Evolutionary conservation across 2,888 invertebrate genomes (phyloP).

Genomic region (Apoda limacodes): DNA sequence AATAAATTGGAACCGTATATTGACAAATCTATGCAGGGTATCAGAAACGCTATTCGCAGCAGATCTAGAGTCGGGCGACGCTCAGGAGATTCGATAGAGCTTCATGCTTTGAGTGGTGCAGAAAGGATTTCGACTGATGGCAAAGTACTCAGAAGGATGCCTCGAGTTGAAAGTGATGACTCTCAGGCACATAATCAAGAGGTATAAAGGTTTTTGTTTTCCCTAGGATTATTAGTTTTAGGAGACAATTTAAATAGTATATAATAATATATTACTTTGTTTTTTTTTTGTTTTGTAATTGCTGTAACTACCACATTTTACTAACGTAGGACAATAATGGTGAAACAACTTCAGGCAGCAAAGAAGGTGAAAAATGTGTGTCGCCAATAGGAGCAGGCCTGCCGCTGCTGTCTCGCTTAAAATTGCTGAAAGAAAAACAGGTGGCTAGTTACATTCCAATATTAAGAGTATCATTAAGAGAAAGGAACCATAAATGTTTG

Average conservation of each 20-base stretch:
- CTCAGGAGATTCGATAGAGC: slow-evolving; percentile 75
- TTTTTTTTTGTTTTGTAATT: slow-evolving; percentile 1
- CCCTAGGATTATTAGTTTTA: neutral
- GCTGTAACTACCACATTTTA: slow-evolving; percentile 1
- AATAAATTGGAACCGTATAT: no score
- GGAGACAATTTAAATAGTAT: no score
- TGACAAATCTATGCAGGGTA: slow-evolving; percentile 60
- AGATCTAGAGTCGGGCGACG: slow-evolving; percentile 66
- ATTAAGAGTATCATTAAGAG: no score
- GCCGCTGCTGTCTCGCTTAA: slow-evolving; percentile 81
- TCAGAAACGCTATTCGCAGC: slow-evolving; percentile 70
- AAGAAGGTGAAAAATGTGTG: slow-evolving; percentile 71
- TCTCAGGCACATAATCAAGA: slow-evolving; percentile 59
- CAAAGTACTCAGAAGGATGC: slow-evolving; percentile 76
- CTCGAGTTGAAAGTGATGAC: slow-evolving; percentile 79
- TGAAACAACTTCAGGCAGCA: slow-evolving; percentile 47
- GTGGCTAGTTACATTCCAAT: slow-evolving; percentile 35
- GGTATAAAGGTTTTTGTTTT: slow-evolving; percentile 23
- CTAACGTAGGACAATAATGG: slow-evolving; percentile 49
- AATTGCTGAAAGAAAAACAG: slow-evolving; percentile 88
- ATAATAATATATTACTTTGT: no score
- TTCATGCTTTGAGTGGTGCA: slow-evolving; percentile 47
- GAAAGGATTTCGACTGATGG: slow-evolving; percentile 49
- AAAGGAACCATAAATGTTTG: no score
- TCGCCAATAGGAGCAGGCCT: slow-evolving; percentile 88